Base-by-base conservation (phyloP, 2,113 vertebrate species). In the Platichthys stellatus region DNA sequence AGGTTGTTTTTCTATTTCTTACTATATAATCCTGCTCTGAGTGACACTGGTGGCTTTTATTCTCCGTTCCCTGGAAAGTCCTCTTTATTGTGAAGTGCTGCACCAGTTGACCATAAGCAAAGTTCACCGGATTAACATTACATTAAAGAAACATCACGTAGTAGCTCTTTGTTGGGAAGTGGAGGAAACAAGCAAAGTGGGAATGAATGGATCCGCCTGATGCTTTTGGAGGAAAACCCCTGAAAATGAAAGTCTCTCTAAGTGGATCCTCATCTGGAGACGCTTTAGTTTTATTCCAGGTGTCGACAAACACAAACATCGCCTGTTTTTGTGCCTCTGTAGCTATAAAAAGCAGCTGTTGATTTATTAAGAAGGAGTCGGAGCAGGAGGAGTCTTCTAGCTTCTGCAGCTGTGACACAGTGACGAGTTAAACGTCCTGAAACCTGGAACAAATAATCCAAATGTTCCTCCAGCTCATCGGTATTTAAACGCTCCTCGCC, bases 231-330 rank as follows among this genome's bases (percentile, higher is more conserved):
- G 28, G 74, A 21, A 21, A 81, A 67, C 74, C 24, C 68, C 56
- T 65, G 13, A 26, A 73, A 67, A 68, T 1, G 6, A 43, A 21
- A 28, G 40, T 38, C 63, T 57, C 13, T 56, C 2, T 23, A 61
- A 67, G 71, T 43, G 61, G 45, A 51, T 51, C 18, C 14, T 83
- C 74, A 63, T 63, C 75, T 62, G 72, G 63, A 61, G 51, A 62
- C n/a, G 5, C 56, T 72, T 79, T 76, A 6, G 57, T 69, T 81
- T 73, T 26, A 70, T 67, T 76, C 47, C 53, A 60, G 54, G 13
- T 3, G 15, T 38, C 2, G 11, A 23, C 23, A 76, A 71, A 78
- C 8, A 14, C 43, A 65, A 76, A 2, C 69, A 76, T 62, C 3
- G 21, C 51, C 6, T 53, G 17, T 76, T 61, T 28, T 28, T 28